Evolutionary conservation across 2,888 invertebrate species (phyloP).

Genomic region (Machimus atricapillus): DNA sequence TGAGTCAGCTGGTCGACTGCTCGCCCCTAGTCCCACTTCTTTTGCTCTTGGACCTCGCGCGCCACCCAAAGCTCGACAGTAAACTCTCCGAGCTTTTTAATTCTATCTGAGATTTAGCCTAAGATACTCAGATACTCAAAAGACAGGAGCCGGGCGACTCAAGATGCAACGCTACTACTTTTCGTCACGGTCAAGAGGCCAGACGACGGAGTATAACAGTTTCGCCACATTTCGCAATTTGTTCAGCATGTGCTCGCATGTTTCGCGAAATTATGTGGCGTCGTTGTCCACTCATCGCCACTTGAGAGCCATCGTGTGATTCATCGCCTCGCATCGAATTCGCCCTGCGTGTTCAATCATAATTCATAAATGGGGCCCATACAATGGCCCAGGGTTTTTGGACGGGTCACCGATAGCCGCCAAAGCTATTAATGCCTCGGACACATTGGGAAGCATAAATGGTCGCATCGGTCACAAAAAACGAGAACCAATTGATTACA

Average conservation of each 20-base stretch:
- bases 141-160: background rate
- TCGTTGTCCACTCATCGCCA: background rate
- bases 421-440: background rate
- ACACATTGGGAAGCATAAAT: background rate
- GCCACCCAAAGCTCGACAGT: background rate
- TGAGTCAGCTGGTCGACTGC: background rate
- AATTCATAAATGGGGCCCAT: background rate
- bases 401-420: background rate
- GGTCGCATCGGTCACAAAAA: background rate
- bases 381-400: background rate
- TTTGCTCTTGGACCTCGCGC: background rate
- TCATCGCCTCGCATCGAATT: background rate
- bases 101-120: background rate
- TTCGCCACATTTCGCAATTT: slow-evolving; percentile 19
- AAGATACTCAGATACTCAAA: background rate
- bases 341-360: background rate
- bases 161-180: background rate
- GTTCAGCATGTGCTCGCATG: background rate
- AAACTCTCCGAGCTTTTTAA: background rate
- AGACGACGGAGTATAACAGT: slow-evolving; percentile 6
- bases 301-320: background rate
- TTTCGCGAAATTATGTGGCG: background rate
- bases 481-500: background rate
- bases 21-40: background rate
- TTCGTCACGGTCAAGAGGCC: background rate